Conservation (phyloP, 2,797 vertebrate genomes). For the Otus scops region DNA sequence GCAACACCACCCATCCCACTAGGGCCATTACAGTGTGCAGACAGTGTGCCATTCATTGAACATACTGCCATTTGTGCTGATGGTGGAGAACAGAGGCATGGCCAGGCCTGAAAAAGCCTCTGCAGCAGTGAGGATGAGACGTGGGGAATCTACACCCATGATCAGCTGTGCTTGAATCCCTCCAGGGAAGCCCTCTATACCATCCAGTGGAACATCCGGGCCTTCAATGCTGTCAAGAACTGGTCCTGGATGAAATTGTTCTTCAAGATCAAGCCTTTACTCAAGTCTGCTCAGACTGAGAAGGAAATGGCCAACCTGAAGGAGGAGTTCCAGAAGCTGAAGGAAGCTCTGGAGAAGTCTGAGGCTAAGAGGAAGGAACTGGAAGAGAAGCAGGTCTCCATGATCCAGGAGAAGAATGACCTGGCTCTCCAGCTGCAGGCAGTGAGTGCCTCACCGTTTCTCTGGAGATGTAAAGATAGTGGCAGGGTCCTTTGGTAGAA, state of each 20-base stretch:
- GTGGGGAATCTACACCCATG: not conserved
- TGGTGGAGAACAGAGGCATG: not conserved
- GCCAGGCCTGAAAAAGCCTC: not conserved
- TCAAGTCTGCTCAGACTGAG: slow-evolving; percentile 89
- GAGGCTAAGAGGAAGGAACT: slow-evolving; percentile 90
- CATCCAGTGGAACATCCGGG: slow-evolving; percentile 93
- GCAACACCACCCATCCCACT: not conserved
- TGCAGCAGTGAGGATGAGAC: not conserved
- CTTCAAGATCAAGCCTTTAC: slow-evolving; percentile 93
- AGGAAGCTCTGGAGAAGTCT: slow-evolving; percentile 81
- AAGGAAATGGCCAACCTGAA: slow-evolving; percentile 80
- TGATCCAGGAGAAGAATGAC: slow-evolving; percentile 90
- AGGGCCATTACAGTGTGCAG: not conserved
- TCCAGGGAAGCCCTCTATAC: slow-evolving; percentile 89
- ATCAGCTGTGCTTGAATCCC: not conserved
- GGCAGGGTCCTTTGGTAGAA: not conserved
- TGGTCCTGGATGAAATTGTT: slow-evolving; percentile 97
- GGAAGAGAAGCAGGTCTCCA: slow-evolving; percentile 90
- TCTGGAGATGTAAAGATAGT: not conserved
- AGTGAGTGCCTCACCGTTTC: slow-evolving; percentile 64
- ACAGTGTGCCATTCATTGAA: not conserved
- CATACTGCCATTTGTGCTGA: not conserved
- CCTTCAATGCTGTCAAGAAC: slow-evolving; percentile 91
- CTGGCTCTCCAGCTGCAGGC: slow-evolving; percentile 91
- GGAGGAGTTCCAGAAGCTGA: slow-evolving; percentile 79